Evolutionary conservation across 2,888 invertebrate genomes (phyloP).

Genomic region (Drosophila fungiperda): DNA sequence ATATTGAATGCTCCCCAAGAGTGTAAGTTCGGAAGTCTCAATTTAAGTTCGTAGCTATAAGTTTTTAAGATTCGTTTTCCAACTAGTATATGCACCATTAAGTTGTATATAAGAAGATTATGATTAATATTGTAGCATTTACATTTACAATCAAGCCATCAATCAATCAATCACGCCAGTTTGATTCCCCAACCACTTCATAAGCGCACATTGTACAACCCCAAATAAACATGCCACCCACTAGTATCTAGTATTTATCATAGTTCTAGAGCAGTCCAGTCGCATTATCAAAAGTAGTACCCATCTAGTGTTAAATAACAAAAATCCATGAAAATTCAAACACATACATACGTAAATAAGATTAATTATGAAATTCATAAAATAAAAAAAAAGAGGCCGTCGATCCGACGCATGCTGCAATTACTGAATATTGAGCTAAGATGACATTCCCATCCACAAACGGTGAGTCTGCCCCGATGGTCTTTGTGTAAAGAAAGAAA

Average conservation of each 20-base stretch:
- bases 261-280: constrained; percentile 36
- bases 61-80: constrained; percentile 24
- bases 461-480: constrained; percentile 56
- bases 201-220: constrained; percentile 15
- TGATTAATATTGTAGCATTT: constrained; percentile 25
- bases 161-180: constrained; percentile 43
- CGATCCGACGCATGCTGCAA: constrained; percentile 53
- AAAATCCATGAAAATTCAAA: constrained; percentile 9
- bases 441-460: constrained; percentile 52
- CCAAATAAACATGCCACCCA: constrained; percentile 9
- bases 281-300: constrained; percentile 24
- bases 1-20: not conserved
- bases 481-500: constrained; percentile 36
- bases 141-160: constrained; percentile 28
- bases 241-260: constrained; percentile 25
- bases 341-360: constrained; percentile 12
- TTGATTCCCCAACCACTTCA: constrained; percentile 15
- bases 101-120: constrained; percentile 23
- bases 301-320: constrained; percentile 22
- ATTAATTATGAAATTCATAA: constrained; percentile 11
- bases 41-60: constrained; percentile 28
- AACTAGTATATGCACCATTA: constrained; percentile 5
- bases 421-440: constrained; percentile 41
- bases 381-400: constrained; percentile 3
- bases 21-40: not conserved